These are phyloP conservation scores for Lipophrys pholis DNA, from an alignment of 2,113 vertebrate genomes.

Conservation along the genomic window DNA sequence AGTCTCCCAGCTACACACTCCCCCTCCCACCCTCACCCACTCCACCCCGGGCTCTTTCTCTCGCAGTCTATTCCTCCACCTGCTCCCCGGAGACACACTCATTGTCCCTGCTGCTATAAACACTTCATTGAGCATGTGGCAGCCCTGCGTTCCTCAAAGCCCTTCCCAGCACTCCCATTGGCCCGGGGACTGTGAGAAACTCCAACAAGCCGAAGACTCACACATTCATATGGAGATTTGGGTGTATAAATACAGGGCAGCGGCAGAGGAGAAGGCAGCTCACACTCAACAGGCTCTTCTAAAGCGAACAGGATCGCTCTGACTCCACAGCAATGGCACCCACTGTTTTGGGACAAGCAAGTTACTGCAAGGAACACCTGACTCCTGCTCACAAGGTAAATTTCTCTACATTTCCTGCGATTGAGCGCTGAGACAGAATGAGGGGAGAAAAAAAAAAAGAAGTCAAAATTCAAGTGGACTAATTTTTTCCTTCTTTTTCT, in stretches of 20 bases:
- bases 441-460: neutral
- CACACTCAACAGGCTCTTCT: slow-evolving; percentile 71
- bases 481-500: slow-evolving; percentile 27
- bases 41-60: slow-evolving; percentile 62
- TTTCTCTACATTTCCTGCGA: neutral
- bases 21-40: slow-evolving; percentile 18
- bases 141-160: slow-evolving; percentile 77
- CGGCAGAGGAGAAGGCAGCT: slow-evolving; percentile 64
- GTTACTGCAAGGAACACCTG: slow-evolving; percentile 71
- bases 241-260: slow-evolving; percentile 77
- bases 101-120: slow-evolving; percentile 80
- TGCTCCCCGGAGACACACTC: slow-evolving; percentile 82
- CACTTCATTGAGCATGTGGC: slow-evolving; percentile 85
- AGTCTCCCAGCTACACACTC: slow-evolving; percentile 50
- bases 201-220: slow-evolving; percentile 79
- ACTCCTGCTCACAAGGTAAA: slow-evolving; percentile 82
- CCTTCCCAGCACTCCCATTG: slow-evolving; percentile 80
- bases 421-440: neutral
- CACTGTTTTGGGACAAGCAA: slow-evolving; percentile 68
- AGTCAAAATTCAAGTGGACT: slow-evolving; percentile 1
- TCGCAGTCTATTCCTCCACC: slow-evolving; percentile 79
- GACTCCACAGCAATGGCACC: slow-evolving; percentile 78
- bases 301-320: slow-evolving; percentile 49
- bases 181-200: slow-evolving; percentile 81
- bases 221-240: slow-evolving; percentile 82